Evolutionary conservation across 2,888 invertebrate species (phyloP).

Genomic region (Rhagonycha fulva): DNA sequence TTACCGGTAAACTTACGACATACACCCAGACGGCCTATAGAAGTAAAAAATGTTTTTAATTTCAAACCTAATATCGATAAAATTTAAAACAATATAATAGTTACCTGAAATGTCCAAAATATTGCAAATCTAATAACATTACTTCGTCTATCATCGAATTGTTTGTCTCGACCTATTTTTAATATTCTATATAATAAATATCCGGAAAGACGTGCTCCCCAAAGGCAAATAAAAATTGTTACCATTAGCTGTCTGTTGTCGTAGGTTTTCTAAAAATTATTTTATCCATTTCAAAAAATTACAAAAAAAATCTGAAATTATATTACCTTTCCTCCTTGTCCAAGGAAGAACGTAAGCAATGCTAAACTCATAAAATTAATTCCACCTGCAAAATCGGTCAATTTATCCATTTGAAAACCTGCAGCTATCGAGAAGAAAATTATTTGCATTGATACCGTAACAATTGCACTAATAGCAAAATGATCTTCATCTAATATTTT

Average conservation of each 20-base stretch:
- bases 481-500: slow-evolving; percentile 80
- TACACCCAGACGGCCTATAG: slow-evolving; percentile 90
- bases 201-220: slow-evolving; percentile 85
- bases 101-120: slow-evolving; percentile 89
- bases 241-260: slow-evolving; percentile 91
- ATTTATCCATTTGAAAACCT: slow-evolving; percentile 84
- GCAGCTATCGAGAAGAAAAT: slow-evolving; percentile 87
- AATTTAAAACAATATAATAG: slow-evolving; percentile 11
- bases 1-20: slow-evolving; percentile 87
- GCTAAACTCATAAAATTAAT: slow-evolving; percentile 91
- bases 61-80: not conserved
- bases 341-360: slow-evolving; percentile 83
- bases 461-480: slow-evolving; percentile 84
- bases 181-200: slow-evolving; percentile 89
- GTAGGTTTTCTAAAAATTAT: slow-evolving; percentile 65
- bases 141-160: slow-evolving; percentile 86
- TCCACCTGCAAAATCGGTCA: slow-evolving; percentile 92
- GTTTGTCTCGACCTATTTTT: slow-evolving; percentile 87
- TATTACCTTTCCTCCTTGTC: slow-evolving; percentile 76
- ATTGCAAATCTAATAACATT: slow-evolving; percentile 88
- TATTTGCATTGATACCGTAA: slow-evolving; percentile 82
- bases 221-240: slow-evolving; percentile 83
- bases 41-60: not conserved
- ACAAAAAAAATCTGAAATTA: not conserved
- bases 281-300: not conserved